phyloP scores from a whole-genome alignment of 1,140 invertebrate genomes.

The Psix sp. region DNA sequence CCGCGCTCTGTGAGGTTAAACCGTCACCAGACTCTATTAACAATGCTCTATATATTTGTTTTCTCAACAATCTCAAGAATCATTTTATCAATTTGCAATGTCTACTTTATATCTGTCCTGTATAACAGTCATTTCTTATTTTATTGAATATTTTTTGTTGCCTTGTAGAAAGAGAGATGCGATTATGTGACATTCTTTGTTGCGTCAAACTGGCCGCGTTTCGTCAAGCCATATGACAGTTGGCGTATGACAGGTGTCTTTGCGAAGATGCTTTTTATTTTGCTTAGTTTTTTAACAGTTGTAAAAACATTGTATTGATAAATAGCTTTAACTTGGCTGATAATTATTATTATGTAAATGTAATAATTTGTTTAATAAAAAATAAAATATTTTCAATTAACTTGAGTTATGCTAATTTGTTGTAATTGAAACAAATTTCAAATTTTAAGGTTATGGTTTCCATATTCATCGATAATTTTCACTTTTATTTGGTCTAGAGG shows the following conservation, averaged over 20 bases:
- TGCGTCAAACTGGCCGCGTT: slow-evolving; percentile 17
- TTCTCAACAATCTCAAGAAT: neutral
- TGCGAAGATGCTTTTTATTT: neutral
- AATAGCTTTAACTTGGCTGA: too few relatives aligned
- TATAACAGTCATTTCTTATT: too few relatives aligned
- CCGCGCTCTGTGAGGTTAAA: too few relatives aligned
- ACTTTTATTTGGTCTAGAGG: too few relatives aligned
- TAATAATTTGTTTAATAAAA: too few relatives aligned
- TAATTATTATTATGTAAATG: too few relatives aligned
- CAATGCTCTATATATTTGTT: neutral
- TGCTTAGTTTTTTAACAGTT: neutral
- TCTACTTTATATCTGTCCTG: too few relatives aligned
- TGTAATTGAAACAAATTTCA: too few relatives aligned
- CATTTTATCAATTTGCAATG: neutral
- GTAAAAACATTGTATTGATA: neutral
- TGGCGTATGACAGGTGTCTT: slow-evolving; percentile 29
- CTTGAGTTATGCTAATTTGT: too few relatives aligned
- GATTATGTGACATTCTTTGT: slow-evolving; percentile 2
- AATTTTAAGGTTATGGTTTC: too few relatives aligned
- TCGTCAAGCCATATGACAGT: slow-evolving; percentile 28
- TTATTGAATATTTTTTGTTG: neutral
- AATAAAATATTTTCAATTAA: too few relatives aligned
- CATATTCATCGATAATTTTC: too few relatives aligned
- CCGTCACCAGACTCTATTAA: neutral
- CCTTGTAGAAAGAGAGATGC: neutral